Percentiles rank a stretch among this genome's conserved stretches.
These are phyloP conservation scores for Acrobasis suavella DNA, from an alignment of 2,888 invertebrate species.

Conservation along the genomic window DNA sequence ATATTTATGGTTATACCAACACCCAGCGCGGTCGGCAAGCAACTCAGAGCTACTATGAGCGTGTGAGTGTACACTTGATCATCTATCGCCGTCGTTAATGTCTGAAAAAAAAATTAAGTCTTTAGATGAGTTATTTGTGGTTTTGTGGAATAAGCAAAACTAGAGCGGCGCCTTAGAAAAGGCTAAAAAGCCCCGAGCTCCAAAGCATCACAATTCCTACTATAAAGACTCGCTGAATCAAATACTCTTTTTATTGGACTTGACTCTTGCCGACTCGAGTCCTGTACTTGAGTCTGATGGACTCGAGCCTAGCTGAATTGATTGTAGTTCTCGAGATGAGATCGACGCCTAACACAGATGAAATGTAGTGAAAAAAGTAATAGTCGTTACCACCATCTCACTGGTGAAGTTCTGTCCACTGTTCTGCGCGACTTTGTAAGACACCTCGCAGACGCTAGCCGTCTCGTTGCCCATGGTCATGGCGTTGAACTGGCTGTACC, in stretches of 20 bases:
- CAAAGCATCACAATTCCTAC: too few species aligned
- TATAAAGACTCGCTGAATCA: too few species aligned
- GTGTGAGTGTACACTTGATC: slow-evolving; percentile 80
- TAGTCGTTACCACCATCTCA: slow-evolving; percentile 41
- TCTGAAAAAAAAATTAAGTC: slow-evolving; percentile 39
- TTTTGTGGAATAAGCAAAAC: too few species aligned
- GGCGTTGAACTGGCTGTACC: slow-evolving; percentile 80
- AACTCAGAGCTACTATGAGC: slow-evolving; percentile 81
- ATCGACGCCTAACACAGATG: too few species aligned
- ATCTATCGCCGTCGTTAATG: slow-evolving; percentile 58
- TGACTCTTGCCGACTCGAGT: too few species aligned
- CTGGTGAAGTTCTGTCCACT: slow-evolving; percentile 38
- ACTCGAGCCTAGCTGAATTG: too few species aligned
- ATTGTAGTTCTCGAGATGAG: too few species aligned
- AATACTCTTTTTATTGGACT: too few species aligned
- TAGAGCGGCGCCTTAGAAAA: too few species aligned
- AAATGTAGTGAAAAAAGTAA: not conserved
- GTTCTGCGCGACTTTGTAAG: slow-evolving; percentile 55
- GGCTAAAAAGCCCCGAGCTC: too few species aligned
- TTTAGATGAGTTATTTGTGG: too few species aligned
- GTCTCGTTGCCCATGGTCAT: slow-evolving; percentile 59
- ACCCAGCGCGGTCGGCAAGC: slow-evolving; percentile 80
- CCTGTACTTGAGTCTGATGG: too few species aligned
- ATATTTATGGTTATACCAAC: slow-evolving; percentile 82
- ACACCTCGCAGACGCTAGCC: slow-evolving; percentile 82